Base-by-base conservation (phyloP, 2,113 vertebrate species). In the Cinclus mexicanus region DNA sequence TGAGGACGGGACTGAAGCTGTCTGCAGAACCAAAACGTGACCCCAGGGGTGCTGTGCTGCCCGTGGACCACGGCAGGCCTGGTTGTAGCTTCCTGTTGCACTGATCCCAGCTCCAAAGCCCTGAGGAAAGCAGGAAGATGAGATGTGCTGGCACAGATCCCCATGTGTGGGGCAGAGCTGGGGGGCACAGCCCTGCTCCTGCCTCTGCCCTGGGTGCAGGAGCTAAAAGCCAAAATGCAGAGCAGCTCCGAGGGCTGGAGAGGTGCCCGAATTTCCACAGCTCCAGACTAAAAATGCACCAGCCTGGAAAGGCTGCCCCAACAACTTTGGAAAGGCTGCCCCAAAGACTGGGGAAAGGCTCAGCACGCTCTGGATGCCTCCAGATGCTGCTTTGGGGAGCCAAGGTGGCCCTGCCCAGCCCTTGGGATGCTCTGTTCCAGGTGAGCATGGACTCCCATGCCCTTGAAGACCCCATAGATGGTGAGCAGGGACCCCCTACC, bases 61-160 rank as follows among this genome's bases (percentile, higher is more conserved):
- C 25, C 13, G 23, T 23, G 24, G 57, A 59, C 65, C 74, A 61
- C 0, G 37, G 95, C 37, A 70, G 16, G 35, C 91, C 47, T 64
- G 61, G 11, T 80, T 49, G 1, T 44, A 7, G 3, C 7, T 52
- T 49, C 96, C 90, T 9, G 96, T 61, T 46, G 97, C 79, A 1
- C 39, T 60, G 35, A 97, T 94, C 91, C 97, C 97, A 44, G 97
- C 93, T 70, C 88, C 95, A 50, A 98, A 99, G 41, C 97, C 93
- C 98, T 95, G 80, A 28, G 41, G 6, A 9, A 31, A 37, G 56
- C 37, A 1, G 19, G 13, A 4, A 31, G 42, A 68, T 37, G 7
- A 10, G 86, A 49, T 6, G 53, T 31, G 80, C 50, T 24, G 85
- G 74, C 25, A 0, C 41, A 22, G 61, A 47, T 12, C 26, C 41